Percentiles rank a stretch among this genome's conserved stretches.
Conservation (phyloP, 2,113 vertebrate genomes). For the Urocynchramus pylzowi region DNA sequence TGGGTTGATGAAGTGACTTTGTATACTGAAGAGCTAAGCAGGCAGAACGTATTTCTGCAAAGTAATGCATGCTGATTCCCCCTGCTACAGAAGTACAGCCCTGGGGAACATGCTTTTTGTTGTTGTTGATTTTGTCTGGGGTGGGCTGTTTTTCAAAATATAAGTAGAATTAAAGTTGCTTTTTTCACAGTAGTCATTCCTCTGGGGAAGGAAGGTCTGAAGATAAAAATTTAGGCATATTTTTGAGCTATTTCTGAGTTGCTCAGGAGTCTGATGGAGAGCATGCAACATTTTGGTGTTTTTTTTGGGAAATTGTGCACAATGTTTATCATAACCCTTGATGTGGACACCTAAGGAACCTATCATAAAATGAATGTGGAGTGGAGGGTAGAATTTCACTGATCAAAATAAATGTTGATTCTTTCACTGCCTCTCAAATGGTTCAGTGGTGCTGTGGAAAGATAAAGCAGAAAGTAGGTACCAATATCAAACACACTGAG, state of each 20-base stretch:
- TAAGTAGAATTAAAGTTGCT: not conserved
- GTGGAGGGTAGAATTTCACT: not conserved
- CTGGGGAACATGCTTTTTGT: not conserved
- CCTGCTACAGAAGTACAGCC: not conserved
- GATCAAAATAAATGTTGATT: not conserved
- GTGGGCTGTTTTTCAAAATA: not conserved
- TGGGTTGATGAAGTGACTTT: constrained; percentile 41
- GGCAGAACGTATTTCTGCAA: not conserved
- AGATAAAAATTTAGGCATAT: not conserved
- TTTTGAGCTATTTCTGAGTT: not conserved
- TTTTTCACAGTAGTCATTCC: not conserved
- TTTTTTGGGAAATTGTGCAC: not conserved
- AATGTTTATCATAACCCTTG: not conserved
- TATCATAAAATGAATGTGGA: not conserved
- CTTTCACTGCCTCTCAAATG: not conserved
- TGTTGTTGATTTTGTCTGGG: not conserved
- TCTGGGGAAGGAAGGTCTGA: not conserved
- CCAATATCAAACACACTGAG: not conserved
- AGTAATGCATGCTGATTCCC: not conserved
- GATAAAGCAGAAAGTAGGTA: constrained; percentile 3
- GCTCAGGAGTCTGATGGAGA: not conserved
- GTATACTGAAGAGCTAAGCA: constrained; percentile 31
- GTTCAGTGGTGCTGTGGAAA: constrained; percentile 23
- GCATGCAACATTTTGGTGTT: not conserved
- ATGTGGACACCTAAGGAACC: not conserved